phyloP scores from a whole-genome alignment of 1,140 invertebrate species.

The Micrasema longulum region DNA sequence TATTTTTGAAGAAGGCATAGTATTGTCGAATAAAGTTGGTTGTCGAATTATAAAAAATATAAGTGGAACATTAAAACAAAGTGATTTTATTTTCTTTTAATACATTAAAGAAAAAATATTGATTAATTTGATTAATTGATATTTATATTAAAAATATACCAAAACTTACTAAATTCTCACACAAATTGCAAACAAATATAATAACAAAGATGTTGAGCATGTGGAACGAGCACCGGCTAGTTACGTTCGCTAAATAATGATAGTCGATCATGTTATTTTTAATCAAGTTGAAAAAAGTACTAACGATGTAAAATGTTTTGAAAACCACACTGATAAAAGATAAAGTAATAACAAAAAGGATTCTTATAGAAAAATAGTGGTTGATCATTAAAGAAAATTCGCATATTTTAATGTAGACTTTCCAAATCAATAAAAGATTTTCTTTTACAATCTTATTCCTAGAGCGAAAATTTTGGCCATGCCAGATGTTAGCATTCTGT shows the following conservation, averaged over 20 bases:
- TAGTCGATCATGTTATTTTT: not conserved
- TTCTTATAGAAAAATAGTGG: conserved; percentile 15
- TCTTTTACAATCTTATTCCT: not conserved
- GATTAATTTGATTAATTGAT: too few relatives aligned
- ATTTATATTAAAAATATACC: too few relatives aligned
- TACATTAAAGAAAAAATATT: too few relatives aligned
- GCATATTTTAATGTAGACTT: conserved; percentile 7
- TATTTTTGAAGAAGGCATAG: too few relatives aligned
- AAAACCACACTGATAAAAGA: conserved; percentile 21
- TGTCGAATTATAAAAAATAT: too few relatives aligned
- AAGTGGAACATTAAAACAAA: too few relatives aligned
- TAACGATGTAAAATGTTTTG: conserved; percentile 2
- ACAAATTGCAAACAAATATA: not conserved
- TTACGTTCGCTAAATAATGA: not conserved
- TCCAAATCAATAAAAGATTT: conserved; percentile 26
- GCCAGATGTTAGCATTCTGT: not conserved
- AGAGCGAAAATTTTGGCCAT: not conserved
- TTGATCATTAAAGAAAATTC: conserved; percentile 1
- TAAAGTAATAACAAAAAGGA: conserved; percentile 13
- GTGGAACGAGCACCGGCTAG: not conserved
- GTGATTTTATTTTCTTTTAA: too few relatives aligned
- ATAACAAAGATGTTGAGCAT: not conserved
- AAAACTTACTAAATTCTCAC: conserved; percentile 18
- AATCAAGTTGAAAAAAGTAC: not conserved
- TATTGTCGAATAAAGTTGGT: too few relatives aligned